Base-by-base conservation (phyloP, 2,113 vertebrate species). In the Gasterosteus aculeatus region DNA sequence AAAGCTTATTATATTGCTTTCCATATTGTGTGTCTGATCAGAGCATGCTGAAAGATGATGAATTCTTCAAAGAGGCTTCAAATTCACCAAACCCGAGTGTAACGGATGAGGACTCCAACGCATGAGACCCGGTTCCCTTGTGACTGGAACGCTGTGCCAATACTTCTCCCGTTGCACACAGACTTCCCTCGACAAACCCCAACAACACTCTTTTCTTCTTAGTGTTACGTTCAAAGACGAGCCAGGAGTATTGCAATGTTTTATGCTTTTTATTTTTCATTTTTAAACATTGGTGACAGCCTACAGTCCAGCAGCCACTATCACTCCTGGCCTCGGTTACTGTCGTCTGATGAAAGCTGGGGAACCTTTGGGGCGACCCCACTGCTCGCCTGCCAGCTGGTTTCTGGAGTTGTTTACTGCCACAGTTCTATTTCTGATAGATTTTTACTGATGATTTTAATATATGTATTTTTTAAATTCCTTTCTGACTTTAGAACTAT, bases 1-100 rank as follows among this genome's bases (percentile, higher is more conserved):
- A 1, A 1, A 29, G 22, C 39, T n/a, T 47, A 14, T 4, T 22
- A 61, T n/a, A 3, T 18, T 46, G 22, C 51, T 60, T 57, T 47
- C 64, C 88, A 84, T 47, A 78, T 61, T 47, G 3, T 73, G 7
- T 3, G 7, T 19, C 62, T 75, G 86, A 89, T 10, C 85, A 99
- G 98, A 97, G 98, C 90, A 99, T 99, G 98, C 76, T 99, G 57
- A 98, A 99, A 87, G 97, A 99, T 54, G 98, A 99, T 0, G 97
- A 98, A 72, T 94, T 99, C 93, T 99, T 99, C 83, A 97, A 95
- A 82, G 97, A 97, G 86, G 91, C 94, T 72, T 93, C 95, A 0
- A 90, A 95, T 66, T 99, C 96, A 3, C 97, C 96, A 0, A 96
- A 95, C 77, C 89, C 93, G 92, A 97, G 96, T 62, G 92, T 98